Percentiles rank a stretch among this genome's conserved stretches.
These are phyloP conservation scores for Astreopora myriophthalma DNA, from an alignment of 64 coral and sea anemone species.

Conservation along the genomic window DNA sequence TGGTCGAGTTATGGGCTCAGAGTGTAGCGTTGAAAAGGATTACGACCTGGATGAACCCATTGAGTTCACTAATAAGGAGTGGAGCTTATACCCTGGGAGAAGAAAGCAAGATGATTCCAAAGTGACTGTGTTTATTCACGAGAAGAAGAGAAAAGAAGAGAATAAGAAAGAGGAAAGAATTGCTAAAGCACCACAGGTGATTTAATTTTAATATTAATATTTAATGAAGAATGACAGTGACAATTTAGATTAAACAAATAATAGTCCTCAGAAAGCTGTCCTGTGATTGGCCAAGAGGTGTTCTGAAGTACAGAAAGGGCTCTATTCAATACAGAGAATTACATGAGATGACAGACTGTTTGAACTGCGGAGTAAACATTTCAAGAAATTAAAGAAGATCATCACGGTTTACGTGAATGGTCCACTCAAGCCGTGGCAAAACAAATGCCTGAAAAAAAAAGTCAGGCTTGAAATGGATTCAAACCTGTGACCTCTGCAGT, in stretches of 20 bases:
- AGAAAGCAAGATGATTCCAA: constrained; percentile 68
- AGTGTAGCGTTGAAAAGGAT: constrained; percentile 86
- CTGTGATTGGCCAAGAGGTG: background rate
- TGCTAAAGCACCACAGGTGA: constrained; percentile 46
- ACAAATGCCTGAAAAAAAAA: too few relatives aligned
- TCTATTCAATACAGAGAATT: too few relatives aligned
- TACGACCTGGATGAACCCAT: constrained; percentile 84
- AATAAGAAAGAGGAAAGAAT: constrained; percentile 61
- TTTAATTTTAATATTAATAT: background rate
- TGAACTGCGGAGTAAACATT: too few relatives aligned
- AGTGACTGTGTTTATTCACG: constrained; percentile 89
- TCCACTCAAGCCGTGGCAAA: too few relatives aligned
- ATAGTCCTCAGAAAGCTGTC: background rate
- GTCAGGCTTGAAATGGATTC: too few relatives aligned
- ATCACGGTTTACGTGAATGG: too few relatives aligned
- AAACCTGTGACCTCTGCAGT: too few relatives aligned
- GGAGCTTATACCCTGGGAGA: constrained; percentile 72
- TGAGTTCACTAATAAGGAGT: constrained; percentile 56
- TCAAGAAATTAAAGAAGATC: too few relatives aligned
- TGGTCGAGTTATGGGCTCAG: constrained; percentile 71
- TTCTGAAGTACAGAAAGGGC: background rate
- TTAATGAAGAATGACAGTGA: too few relatives aligned
- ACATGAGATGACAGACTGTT: too few relatives aligned
- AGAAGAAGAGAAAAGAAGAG: constrained; percentile 74
- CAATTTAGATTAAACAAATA: background rate